Evolutionary conservation across 2,888 invertebrate genomes (phyloP).

Genomic region (Chironomus tentans): DNA sequence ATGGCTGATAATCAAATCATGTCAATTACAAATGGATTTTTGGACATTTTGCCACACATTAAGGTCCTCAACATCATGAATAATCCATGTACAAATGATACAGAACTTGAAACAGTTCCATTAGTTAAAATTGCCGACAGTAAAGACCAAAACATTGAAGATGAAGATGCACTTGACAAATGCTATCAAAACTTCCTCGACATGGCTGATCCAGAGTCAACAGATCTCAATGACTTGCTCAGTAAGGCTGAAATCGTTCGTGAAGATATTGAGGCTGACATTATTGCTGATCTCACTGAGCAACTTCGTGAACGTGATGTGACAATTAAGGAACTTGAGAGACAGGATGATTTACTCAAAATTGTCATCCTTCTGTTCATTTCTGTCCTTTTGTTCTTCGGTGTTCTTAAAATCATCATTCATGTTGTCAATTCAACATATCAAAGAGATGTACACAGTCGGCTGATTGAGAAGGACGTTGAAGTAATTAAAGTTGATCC

Average conservation of each 20-base stretch:
- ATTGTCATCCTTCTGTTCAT: not conserved
- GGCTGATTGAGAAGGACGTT: not conserved
- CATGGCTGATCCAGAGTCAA: not conserved
- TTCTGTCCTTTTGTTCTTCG: not conserved
- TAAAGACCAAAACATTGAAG: not conserved
- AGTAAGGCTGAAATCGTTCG: not conserved
- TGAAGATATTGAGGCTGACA: constrained; percentile 7
- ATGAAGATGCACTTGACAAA: not conserved
- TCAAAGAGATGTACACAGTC: not conserved
- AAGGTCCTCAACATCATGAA: constrained; percentile 17
- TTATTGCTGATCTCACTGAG: constrained; percentile 2
- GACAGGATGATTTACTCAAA: not conserved
- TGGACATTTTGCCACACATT: constrained; percentile 1
- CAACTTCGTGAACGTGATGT: not conserved
- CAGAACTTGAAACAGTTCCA: constrained; percentile 1
- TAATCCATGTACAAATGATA: constrained; percentile 17
- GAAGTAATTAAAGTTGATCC: not conserved
- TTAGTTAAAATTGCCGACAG: constrained; percentile 5
- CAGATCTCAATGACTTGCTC: constrained; percentile 1
- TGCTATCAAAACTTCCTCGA: constrained; percentile 12
- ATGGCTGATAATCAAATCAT: constrained; percentile 13
- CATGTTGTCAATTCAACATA: not conserved
- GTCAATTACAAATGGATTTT: constrained; percentile 9
- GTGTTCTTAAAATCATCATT: not conserved
- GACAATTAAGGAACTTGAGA: not conserved